Percentiles rank a stretch among this genome's conserved stretches.
These are phyloP conservation scores for Trinectes maculatus DNA, from an alignment of 2,113 vertebrate species.

Conservation along the genomic window DNA sequence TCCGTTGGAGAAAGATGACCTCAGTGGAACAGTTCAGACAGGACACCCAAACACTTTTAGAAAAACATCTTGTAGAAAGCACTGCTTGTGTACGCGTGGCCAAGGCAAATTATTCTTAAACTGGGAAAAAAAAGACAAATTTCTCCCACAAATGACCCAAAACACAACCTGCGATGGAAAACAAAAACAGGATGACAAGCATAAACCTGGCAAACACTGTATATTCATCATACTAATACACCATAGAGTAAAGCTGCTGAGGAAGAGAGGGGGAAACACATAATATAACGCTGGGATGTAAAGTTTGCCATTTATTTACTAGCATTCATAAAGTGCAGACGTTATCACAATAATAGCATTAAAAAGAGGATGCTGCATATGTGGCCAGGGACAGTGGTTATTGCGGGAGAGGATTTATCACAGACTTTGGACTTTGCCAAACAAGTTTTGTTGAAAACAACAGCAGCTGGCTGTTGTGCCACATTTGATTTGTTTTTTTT, in stretches of 20 bases:
- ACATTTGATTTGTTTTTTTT: neutral
- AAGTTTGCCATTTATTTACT: neutral
- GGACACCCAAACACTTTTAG: conserved; percentile 34
- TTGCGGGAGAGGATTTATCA: neutral
- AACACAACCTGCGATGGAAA: conserved; percentile 43
- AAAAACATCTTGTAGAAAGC: conserved; percentile 44
- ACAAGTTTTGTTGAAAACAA: no score
- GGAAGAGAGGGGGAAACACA: neutral
- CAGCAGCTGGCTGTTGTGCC: neutral
- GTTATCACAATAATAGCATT: neutral
- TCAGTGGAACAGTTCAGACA: conserved; percentile 60
- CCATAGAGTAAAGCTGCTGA: conserved; percentile 5
- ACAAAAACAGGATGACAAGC: conserved; percentile 39
- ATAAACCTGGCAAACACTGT: conserved; percentile 58
- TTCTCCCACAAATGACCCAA: conserved; percentile 48
- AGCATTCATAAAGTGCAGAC: neutral
- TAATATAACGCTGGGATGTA: no score
- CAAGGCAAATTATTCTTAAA: conserved; percentile 53
- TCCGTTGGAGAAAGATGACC: conserved; percentile 51
- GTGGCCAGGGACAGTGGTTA: neutral
- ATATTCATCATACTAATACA: conserved; percentile 1
- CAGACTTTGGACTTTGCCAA: neutral
- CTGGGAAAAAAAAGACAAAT: conserved; percentile 45
- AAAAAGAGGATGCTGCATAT: neutral
- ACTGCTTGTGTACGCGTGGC: conserved; percentile 59